phyloP scores from a whole-genome alignment of 2,797 vertebrate species.

The Glossophaga mutica region DNA sequence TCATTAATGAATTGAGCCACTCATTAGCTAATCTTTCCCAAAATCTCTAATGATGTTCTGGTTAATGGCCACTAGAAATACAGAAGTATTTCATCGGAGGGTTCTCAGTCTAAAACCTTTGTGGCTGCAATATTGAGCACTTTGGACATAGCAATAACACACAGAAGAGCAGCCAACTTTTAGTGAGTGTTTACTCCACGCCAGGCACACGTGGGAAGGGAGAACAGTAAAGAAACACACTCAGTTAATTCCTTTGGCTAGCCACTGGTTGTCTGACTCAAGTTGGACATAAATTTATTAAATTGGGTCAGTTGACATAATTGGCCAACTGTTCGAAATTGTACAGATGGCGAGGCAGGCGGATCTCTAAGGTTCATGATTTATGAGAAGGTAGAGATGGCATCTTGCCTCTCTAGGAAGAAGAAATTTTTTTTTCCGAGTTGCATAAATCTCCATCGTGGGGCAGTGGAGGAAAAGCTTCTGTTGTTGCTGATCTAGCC shows the following conservation, averaged over 20 bases:
- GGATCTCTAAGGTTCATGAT: background rate
- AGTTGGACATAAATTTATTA: background rate
- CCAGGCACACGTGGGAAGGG: background rate
- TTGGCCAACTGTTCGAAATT: conserved; percentile 7
- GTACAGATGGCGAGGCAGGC: background rate
- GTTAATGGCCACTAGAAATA: conserved; percentile 50
- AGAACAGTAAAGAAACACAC: background rate
- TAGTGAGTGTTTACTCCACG: background rate
- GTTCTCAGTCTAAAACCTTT: conserved; percentile 20
- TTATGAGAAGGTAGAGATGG: background rate
- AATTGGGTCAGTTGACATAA: background rate
- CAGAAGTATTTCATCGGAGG: conserved; percentile 10
- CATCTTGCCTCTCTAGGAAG: background rate
- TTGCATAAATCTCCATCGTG: background rate
- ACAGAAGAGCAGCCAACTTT: background rate
- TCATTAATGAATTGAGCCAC: conserved; percentile 53
- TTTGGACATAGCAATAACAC: background rate
- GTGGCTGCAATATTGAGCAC: background rate
- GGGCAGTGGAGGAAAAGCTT: background rate
- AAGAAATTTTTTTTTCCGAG: background rate
- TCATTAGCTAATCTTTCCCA: conserved; percentile 63
- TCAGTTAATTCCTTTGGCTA: background rate
- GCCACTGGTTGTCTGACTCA: background rate
- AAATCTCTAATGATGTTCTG: conserved; percentile 54
- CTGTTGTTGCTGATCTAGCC: background rate